Base-by-base conservation (phyloP, 2,888 invertebrate species). In the Autographa pulchrina region DNA sequence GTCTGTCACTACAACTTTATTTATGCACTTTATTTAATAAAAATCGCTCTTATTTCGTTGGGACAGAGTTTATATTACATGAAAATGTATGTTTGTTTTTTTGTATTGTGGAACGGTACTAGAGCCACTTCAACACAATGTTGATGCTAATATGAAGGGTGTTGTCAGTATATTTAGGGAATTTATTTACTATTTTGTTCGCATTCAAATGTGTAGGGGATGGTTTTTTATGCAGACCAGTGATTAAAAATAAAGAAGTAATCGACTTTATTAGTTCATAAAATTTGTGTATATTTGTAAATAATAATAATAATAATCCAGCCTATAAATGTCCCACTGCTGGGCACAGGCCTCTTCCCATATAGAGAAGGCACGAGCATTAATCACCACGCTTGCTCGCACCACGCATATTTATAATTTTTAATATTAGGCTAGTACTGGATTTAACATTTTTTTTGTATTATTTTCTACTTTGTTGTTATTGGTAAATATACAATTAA, bases 121-220 rank as follows among this genome's bases (percentile, higher is more conserved):
- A 80, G 83, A 86, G 89, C 81, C 86, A 85, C 83, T 86, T 83
- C 87, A 89, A 88, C 87, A 89, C 88, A 88, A 88, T 91, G 90
- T 90, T 91, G 89, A 91, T 91, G 91, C 90, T 91, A 92, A 92
- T 92, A 88, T 88, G 88, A 89, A 88, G 86, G 90, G 89, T 84
- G 83, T 86, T 85, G 84, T 84, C 80, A 74, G 81, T 75, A 79
- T 72, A 83, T 83, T 84, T 85, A 78, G 77, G 69, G 75, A 81
- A 77, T 84, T 85, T 85, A 74, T 78, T 78, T 59, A 68, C 72
- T 70, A 78, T 67, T 77, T 74, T 64, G 69, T 65, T 68, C 70
- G 62, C 35, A 70, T 70, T 70, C 16, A 41, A 65, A 68, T 67
- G 16, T 9, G 35, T 18, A 25, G 4, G 18, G 32, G 60, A 48